Evolutionary conservation across 92 coral and sea anemone genomes (phyloP).

Genomic region (Metridium senile): DNA sequence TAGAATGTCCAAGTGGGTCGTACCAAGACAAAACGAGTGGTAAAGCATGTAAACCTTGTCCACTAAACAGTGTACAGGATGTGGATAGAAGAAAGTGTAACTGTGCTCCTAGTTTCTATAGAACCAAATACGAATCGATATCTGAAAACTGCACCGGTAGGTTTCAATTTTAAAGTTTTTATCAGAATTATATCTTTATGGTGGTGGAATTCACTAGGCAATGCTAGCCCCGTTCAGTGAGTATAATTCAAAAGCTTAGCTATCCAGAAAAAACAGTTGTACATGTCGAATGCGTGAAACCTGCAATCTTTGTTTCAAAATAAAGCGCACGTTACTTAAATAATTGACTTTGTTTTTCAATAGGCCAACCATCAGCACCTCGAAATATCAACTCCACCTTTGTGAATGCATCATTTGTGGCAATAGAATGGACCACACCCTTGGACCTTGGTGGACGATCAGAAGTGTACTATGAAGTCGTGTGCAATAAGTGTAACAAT

Average conservation of each 20-base stretch:
- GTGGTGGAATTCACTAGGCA: too few relatives aligned
- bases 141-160: conserved; percentile 59
- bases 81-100: conserved; percentile 43
- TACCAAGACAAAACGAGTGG: conserved; percentile 54
- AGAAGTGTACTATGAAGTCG: conserved; percentile 42
- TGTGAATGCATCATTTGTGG: conserved; percentile 42
- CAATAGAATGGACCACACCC: conserved; percentile 52
- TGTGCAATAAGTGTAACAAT: conserved; percentile 48
- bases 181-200: too few relatives aligned
- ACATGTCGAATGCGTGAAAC: too few relatives aligned
- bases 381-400: conserved; percentile 15
- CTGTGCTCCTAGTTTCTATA: conserved; percentile 50
- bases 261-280: too few relatives aligned
- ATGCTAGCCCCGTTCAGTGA: too few relatives aligned
- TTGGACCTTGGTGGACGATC: conserved; percentile 38
- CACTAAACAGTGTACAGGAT: conserved; percentile 46
- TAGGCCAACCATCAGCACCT: conserved; percentile 70
- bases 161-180: background rate
- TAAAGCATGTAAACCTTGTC: conserved; percentile 56
- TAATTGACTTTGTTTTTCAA: background rate
- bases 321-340: too few relatives aligned
- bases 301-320: too few relatives aligned
- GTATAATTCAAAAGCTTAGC: too few relatives aligned
- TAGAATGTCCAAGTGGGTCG: conserved; percentile 39
- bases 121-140: conserved; percentile 32